phyloP scores from a whole-genome alignment of 2,888 invertebrate species.

The Physocephala rufipes region DNA sequence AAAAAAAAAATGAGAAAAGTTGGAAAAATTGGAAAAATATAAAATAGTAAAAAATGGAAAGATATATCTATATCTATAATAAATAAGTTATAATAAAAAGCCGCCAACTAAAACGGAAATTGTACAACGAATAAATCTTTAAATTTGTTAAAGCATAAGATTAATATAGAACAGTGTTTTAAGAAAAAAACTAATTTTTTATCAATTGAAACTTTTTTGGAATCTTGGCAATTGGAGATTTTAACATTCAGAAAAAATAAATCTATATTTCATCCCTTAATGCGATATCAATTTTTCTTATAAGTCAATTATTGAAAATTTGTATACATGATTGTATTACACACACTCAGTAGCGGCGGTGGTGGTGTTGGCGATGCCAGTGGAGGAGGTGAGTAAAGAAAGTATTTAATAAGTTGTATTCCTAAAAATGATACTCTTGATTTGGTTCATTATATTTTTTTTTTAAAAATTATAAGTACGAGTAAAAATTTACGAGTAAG shows the following conservation, averaged over 20 bases:
- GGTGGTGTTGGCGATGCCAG: slow-evolving; percentile 48
- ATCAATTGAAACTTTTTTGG: neutral
- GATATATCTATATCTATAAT: too few relatives aligned
- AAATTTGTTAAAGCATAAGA: neutral
- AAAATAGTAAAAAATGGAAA: too few relatives aligned
- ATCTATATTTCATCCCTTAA: too few relatives aligned
- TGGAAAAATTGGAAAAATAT: slow-evolving; percentile 7
- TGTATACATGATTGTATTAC: slow-evolving; percentile 59
- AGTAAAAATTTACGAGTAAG: too few relatives aligned
- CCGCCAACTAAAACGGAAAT: slow-evolving; percentile 1
- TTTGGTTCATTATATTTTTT: too few relatives aligned
- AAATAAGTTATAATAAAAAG: slow-evolving; percentile 28
- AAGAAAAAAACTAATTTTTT: neutral
- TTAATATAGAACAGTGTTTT: neutral
- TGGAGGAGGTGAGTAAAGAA: slow-evolving; percentile 52
- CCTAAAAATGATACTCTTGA: too few relatives aligned
- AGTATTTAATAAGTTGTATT: too few relatives aligned
- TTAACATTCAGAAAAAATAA: slow-evolving; percentile 16
- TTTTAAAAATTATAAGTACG: too few relatives aligned
- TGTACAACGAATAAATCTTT: slow-evolving; percentile 32
- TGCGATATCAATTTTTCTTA: neutral
- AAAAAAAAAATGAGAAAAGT: slow-evolving; percentile 4
- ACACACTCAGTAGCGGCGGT: slow-evolving; percentile 57
- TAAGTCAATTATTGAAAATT: slow-evolving; percentile 12
- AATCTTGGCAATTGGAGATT: neutral